A percentile compares a stretch with the other conserved stretches of the same genome.
phyloP scores from a whole-genome alignment of 2,888 invertebrate species.

The Drosophila dives region DNA sequence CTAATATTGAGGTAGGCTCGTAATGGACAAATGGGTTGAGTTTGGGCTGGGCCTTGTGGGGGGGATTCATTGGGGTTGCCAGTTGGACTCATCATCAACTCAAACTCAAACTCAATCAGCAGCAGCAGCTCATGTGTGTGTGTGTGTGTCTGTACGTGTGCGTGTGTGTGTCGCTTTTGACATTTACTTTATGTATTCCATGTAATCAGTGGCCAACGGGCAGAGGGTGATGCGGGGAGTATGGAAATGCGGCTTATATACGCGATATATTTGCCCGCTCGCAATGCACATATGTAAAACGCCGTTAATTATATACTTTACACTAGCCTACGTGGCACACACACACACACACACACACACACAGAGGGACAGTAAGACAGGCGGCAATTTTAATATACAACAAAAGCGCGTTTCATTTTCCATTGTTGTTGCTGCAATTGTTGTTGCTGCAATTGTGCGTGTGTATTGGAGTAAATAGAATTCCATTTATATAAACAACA shows the following conservation, averaged over 20 bases:
- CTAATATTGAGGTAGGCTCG: conserved; percentile 67
- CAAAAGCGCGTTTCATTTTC: conserved; percentile 68
- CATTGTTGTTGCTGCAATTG: conserved; percentile 46
- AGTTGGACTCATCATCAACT: conserved; percentile 73
- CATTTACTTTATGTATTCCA: conserved; percentile 78
- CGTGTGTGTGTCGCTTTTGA: conserved; percentile 71
- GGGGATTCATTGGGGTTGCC: conserved; percentile 57
- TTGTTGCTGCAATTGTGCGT: conserved; percentile 61
- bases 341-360: conserved; percentile 30
- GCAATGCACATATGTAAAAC: conserved; percentile 58
- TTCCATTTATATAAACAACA: conserved; percentile 58
- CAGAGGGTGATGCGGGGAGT: conserved; percentile 6
- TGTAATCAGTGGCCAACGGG: conserved; percentile 60
- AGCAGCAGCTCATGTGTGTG: conserved; percentile 32
- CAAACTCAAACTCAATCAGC: conserved; percentile 77
- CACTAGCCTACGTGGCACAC: conserved; percentile 62
- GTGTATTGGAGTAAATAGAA: conserved; percentile 63
- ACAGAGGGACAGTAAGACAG: conserved; percentile 51
- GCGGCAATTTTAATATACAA: conserved; percentile 76
- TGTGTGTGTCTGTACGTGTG: conserved; percentile 1
- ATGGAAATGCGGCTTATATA: conserved; percentile 54
- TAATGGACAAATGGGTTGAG: conserved; percentile 24
- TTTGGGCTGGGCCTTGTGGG: conserved; percentile 16
- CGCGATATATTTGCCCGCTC: conserved; percentile 54
- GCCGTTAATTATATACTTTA: conserved; percentile 77